Evolutionary conservation across 2,888 invertebrate species (phyloP), one percentile per base, ranked within the genome.

Genomic region (Zonitis immaculata): DNA sequence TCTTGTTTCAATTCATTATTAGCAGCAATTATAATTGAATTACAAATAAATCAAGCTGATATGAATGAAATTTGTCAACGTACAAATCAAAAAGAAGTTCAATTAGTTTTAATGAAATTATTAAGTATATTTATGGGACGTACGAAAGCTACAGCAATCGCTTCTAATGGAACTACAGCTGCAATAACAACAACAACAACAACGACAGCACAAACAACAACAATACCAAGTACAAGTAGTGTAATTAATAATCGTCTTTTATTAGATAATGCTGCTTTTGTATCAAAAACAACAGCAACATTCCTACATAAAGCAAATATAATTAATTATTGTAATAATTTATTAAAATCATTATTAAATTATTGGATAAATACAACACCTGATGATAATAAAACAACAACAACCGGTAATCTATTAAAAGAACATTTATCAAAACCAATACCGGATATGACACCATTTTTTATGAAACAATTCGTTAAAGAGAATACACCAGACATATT

Each of bases 371-470:
- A 79, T 49, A 72, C 72, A 0, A 71, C 72, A 39, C 75, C 77
- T 73, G 80, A 74, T 67, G 78, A 73, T 20, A 62, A 57, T 32
- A 62, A 63, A 16, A 65, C 67, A 14, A 72, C 77, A n/a, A 54
- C 83, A 0, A 83, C 80, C 16, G 88, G 86, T 35, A 87, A 82
- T 69, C 77, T 95, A 39, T 75, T 96, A 39, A 94, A 91, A 71
- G 89, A 91, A 35, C 89, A 88, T 64, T 84, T 88, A 11, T 84
- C 88, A 1, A 84, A 88, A 28, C 86, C 92, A 0, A 84, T 91
- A 43, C 95, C 95, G 0, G 96, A 98, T 72, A 94, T 96, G 89
- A 90, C 92, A 6, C 96, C 96, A 8, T 92, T 98, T 77, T 97
- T 97, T 78, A 82, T 91, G 48, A 85, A 89, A 60, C 94, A 93